Evolutionary conservation across 2,888 invertebrate genomes (phyloP).

Genomic region (Colletes collaris): DNA sequence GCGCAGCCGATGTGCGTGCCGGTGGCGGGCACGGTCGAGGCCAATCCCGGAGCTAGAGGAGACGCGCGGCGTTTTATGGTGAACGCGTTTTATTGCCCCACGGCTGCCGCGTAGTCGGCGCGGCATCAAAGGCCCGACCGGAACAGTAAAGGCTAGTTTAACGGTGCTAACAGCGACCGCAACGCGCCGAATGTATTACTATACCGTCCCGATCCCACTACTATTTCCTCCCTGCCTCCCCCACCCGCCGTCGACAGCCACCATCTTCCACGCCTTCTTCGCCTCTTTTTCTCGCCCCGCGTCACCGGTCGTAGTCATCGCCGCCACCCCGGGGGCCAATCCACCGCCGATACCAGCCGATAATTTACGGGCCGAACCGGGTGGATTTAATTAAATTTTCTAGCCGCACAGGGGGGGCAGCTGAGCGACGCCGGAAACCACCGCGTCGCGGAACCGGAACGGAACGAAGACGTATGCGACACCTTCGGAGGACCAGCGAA

Average conservation of each 20-base stretch:
- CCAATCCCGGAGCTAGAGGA: slow-evolving; percentile 33
- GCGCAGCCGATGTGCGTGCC: slow-evolving; percentile 20
- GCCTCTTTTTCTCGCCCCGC: slow-evolving; percentile 23
- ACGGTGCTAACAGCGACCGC: slow-evolving; percentile 80
- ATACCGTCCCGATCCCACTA: slow-evolving; percentile 54
- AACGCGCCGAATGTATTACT: slow-evolving; percentile 77
- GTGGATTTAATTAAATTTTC: slow-evolving; percentile 76
- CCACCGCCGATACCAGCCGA: slow-evolving; percentile 71
- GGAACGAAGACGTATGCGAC: slow-evolving; percentile 47
- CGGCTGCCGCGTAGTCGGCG: slow-evolving; percentile 71
- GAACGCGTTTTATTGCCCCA: slow-evolving; percentile 77
- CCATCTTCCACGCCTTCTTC: slow-evolving; percentile 2
- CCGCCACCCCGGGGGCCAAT: slow-evolving; percentile 10
- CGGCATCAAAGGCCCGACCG: slow-evolving; percentile 77
- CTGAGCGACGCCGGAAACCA: slow-evolving; percentile 43
- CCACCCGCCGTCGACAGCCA: neutral
- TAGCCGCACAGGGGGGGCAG: slow-evolving; percentile 33
- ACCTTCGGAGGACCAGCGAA: slow-evolving; percentile 5
- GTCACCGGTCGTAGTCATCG: neutral
- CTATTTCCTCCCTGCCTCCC: slow-evolving; percentile 37
- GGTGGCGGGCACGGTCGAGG: slow-evolving; percentile 21
- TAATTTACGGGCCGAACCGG: slow-evolving; percentile 73
- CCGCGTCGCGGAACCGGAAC: slow-evolving; percentile 8
- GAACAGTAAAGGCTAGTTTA: slow-evolving; percentile 81
- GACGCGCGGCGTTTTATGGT: slow-evolving; percentile 64